Evolutionary conservation across 2,113 vertebrate species (phyloP), one percentile per base, ranked within the genome.

Genomic region (Microtus oregoni): DNA sequence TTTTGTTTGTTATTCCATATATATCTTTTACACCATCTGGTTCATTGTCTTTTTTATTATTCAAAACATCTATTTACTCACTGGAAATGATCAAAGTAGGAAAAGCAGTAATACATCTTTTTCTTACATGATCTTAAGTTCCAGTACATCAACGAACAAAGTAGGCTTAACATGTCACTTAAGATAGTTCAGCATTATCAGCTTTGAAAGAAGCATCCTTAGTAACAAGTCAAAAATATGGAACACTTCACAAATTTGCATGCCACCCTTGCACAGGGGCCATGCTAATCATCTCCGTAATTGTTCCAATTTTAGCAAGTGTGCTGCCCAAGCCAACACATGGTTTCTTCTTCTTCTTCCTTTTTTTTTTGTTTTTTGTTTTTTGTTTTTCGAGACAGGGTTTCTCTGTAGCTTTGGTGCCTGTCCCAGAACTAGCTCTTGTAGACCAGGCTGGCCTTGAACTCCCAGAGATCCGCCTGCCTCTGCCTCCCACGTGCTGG

Each of bases 121-220:
- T 67, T 17, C 55, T 83, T 63, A 63, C 13, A 41, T 1, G n/a
- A 5, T 63, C 95, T 94, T 97, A 98, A 98, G 86, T 55, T 98
- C 97, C 95, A 98, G 97, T 95, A 98, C 94, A 96, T 96, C 76
- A 97, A 97, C 93, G 96, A 92, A 98, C 92, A 98, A 98, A 98
- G 96, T 97, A 96, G 93, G 87, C 93, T 96, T 98, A 98, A 96
- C 89, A 10, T 98, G 96, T 98, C 94, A 97, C 9, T 96, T 97
- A 97, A 98, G 90, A 97, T 94, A 97, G 98, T 98, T 35, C n/a
- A 63, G 55, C 28, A 76, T 92, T 91, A 98, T 96, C 93, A 95
- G 95, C 97, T 98, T 98, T 98, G 98, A 98, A 98, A 98, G 98
- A 98, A 98, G 98, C 97, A 98, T 98, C 96, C 98, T 98, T 98